A percentile compares a stretch with the other conserved stretches of the same genome.
Conservation (phyloP, 2,113 vertebrate species). For the Sebastes schlegelii region DNA sequence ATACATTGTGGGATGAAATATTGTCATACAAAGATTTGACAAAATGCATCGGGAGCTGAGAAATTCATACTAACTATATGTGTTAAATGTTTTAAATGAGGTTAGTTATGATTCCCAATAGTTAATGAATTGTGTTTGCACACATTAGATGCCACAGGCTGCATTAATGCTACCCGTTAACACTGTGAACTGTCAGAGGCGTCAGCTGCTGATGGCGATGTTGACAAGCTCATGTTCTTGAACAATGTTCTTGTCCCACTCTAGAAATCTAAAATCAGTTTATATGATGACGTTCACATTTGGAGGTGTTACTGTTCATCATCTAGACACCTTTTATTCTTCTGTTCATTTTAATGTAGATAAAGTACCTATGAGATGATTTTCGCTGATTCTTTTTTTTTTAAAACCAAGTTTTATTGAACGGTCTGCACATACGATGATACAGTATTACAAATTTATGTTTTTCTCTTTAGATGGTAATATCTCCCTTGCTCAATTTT, state of each 20-base stretch:
- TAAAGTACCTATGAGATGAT: too few relatives aligned
- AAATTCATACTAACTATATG: neutral
- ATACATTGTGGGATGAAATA: neutral
- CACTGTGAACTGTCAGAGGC: conserved; percentile 13
- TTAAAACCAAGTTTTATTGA: too few relatives aligned
- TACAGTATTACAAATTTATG: too few relatives aligned
- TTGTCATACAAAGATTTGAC: neutral
- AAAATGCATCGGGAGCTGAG: neutral
- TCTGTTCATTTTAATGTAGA: neutral
- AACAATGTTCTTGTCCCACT: neutral
- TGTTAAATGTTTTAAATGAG: conserved; percentile 33
- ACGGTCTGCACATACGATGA: too few relatives aligned
- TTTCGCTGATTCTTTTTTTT: too few relatives aligned
- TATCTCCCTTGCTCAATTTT: too few relatives aligned
- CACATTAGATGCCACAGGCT: conserved; percentile 29
- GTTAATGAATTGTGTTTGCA: conserved; percentile 39
- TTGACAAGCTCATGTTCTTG: conserved; percentile 16
- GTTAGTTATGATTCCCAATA: conserved; percentile 27
- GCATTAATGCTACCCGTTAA: conserved; percentile 32
- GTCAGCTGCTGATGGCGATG: neutral
- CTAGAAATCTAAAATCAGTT: conserved; percentile 17
- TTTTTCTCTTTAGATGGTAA: too few relatives aligned
- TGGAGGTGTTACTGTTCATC: neutral
- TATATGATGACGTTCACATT: neutral
- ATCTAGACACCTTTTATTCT: neutral